Percentiles rank a stretch among this genome's conserved stretches.
These are phyloP conservation scores for Cryptocheilus praepositus DNA, from an alignment of 2,888 invertebrate species.

Conservation along the genomic window DNA sequence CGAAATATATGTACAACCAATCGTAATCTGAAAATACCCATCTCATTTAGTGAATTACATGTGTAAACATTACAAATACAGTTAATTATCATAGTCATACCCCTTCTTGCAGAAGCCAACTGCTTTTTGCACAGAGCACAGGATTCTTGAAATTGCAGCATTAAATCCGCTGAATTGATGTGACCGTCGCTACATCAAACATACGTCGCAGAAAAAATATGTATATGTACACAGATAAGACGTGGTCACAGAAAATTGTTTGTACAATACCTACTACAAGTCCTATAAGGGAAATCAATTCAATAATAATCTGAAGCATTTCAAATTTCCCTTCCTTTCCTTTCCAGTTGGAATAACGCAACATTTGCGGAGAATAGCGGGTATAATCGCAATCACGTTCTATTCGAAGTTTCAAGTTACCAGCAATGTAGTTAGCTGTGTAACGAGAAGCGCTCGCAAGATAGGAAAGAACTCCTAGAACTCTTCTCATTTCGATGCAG, in stretches of 20 bases:
- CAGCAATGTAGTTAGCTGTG: conserved; percentile 65
- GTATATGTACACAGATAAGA: not conserved
- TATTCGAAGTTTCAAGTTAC: conserved; percentile 54
- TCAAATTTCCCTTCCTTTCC: conserved; percentile 61
- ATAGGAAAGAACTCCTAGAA: conserved; percentile 62
- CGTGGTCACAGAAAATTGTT: not conserved
- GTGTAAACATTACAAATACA: conserved; percentile 5
- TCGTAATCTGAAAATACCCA: conserved; percentile 54
- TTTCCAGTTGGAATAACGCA: conserved; percentile 62
- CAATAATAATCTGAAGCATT: conserved; percentile 64
- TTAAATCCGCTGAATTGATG: conserved; percentile 71
- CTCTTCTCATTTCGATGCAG: conserved; percentile 68
- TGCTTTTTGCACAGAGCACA: conserved; percentile 62
- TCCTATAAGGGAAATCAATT: conserved; percentile 64
- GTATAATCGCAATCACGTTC: conserved; percentile 56
- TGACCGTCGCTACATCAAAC: conserved; percentile 64
- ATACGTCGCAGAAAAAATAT: conserved; percentile 14
- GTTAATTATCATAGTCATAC: conserved; percentile 44
- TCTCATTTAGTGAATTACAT: not conserved
- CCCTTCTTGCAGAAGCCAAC: conserved; percentile 61
- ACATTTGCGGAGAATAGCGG: conserved; percentile 63
- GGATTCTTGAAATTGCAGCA: conserved; percentile 60
- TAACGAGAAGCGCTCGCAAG: conserved; percentile 64
- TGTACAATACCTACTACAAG: conserved; percentile 58
- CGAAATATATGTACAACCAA: conserved; percentile 63